Conservation (phyloP, 1,140 invertebrate species). For the Lucilia cuprina region DNA sequence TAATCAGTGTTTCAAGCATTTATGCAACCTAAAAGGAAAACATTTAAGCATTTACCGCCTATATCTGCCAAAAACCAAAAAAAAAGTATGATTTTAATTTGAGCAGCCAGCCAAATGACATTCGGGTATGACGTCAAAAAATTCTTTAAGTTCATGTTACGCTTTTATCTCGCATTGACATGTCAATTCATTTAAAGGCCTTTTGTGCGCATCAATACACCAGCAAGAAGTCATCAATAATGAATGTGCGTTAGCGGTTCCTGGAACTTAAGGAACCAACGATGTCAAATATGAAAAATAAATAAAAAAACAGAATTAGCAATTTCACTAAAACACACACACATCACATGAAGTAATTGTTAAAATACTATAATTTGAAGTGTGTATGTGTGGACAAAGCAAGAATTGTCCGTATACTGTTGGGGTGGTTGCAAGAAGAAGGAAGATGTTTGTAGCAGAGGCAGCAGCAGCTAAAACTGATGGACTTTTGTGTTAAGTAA, state of each 20-base stretch:
- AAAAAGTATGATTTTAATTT: neutral
- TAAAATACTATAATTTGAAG: neutral
- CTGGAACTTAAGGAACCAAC: neutral
- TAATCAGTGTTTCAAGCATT: too few species aligned
- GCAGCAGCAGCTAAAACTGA: constrained; percentile 5
- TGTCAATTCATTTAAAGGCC: neutral
- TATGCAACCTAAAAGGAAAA: too few species aligned
- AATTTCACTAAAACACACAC: neutral
- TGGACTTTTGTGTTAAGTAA: neutral
- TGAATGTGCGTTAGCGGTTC: neutral
- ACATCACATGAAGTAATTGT: neutral
- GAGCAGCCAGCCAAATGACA: neutral
- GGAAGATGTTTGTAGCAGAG: neutral
- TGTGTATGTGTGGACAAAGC: neutral
- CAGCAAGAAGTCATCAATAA: neutral
- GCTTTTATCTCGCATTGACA: neutral
- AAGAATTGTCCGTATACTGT: neutral
- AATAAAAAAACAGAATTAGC: neutral
- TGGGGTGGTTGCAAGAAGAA: constrained; percentile 3
- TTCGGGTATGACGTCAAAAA: neutral
- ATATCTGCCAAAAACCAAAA: too few species aligned
- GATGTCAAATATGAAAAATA: neutral
- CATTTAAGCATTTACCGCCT: too few species aligned
- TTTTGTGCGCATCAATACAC: neutral
- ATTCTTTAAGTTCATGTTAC: neutral